A percentile compares a stretch with the other conserved stretches of the same genome.
These are phyloP conservation scores for Bradypus variegatus DNA, from an alignment of 2,797 vertebrate genomes.

Conservation along the genomic window DNA sequence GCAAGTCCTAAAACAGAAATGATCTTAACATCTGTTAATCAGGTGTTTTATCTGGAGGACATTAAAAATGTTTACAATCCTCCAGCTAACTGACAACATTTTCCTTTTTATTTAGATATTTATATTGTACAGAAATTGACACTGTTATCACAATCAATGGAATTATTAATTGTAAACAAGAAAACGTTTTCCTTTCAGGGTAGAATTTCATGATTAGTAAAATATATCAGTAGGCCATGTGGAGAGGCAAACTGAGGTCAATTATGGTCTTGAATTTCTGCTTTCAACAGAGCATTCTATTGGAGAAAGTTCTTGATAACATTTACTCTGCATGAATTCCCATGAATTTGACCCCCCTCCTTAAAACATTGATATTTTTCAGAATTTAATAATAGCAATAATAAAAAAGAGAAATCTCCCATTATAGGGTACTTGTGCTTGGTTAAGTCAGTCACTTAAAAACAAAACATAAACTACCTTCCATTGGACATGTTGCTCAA, in stretches of 20 bases:
- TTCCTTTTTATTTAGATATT: conserved; percentile 15
- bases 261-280: not conserved
- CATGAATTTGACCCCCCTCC: not conserved
- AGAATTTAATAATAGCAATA: not conserved
- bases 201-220: conserved; percentile 8
- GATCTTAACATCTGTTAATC: conserved; percentile 12
- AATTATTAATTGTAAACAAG: not conserved
- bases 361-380: not conserved
- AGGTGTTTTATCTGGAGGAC: conserved; percentile 5
- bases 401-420: not conserved
- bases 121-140: not conserved
- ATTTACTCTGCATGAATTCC: not conserved
- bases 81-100: not conserved
- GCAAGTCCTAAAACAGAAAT: not conserved
- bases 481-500: not conserved
- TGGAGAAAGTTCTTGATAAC: not conserved
- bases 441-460: not conserved
- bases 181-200: conserved; percentile 5
- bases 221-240: not conserved
- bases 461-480: conserved; percentile 3
- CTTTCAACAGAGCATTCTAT: not conserved
- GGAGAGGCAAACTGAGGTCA: not conserved
- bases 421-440: not conserved
- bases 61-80: not conserved
- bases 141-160: not conserved